Conservation (phyloP, 2,888 invertebrate species). For the Synergus gifuensis region DNA sequence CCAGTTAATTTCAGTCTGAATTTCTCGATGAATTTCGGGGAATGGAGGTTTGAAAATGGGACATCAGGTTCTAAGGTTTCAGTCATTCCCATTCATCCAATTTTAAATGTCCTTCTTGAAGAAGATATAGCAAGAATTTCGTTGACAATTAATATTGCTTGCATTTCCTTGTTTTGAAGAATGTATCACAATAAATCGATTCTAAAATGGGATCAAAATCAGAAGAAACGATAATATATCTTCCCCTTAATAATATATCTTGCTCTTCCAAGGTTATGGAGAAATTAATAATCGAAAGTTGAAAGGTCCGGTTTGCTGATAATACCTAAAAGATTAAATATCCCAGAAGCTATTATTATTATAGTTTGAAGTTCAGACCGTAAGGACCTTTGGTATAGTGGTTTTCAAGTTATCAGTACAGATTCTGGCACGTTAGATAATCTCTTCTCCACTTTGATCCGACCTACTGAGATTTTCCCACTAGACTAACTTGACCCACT, state of each 20-base stretch:
- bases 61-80: not conserved
- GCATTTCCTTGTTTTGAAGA: not conserved
- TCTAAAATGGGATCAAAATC: too few relatives aligned
- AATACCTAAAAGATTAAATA: not conserved
- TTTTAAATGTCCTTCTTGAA: not conserved
- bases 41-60: conserved; percentile 21
- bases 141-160: not conserved
- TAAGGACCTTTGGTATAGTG: conserved; percentile 5
- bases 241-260: too few relatives aligned
- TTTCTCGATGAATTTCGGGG: not conserved
- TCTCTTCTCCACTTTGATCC: conserved; percentile 1
- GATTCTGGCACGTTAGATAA: not conserved
- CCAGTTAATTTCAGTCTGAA: conserved; percentile 20
- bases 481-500: conserved; percentile 17
- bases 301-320: too few relatives aligned
- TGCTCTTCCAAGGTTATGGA: not conserved
- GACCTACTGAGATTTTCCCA: conserved; percentile 6
- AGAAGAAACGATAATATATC: not conserved
- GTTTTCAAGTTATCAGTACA: conserved; percentile 2
- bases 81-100: not conserved
- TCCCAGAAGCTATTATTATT: not conserved
- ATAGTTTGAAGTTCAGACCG: not conserved
- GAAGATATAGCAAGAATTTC: not conserved
- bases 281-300: not conserved
- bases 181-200: not conserved